Evolutionary conservation across 2,113 vertebrate genomes (phyloP).

Genomic region (Ictidomys tridecemlineatus): DNA sequence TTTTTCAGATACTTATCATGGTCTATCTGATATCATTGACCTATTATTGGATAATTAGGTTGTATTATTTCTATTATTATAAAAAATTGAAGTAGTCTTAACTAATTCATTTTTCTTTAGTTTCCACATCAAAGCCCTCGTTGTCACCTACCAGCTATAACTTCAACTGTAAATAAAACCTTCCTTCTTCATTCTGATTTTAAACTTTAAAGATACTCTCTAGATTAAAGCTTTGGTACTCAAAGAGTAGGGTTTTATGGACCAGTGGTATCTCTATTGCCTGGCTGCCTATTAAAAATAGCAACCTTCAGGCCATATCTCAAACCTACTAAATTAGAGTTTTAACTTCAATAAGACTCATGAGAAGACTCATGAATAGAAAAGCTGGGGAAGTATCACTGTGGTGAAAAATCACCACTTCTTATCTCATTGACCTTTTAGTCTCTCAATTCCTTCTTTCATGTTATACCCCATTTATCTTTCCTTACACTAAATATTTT

Average conservation of each 20-base stretch:
- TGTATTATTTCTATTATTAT: background rate
- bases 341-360: background rate
- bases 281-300: background rate
- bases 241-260: background rate
- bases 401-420: background rate
- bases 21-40: background rate
- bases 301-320: background rate
- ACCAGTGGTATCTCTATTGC: background rate
- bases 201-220: slow-evolving; percentile 4
- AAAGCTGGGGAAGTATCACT: background rate
- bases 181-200: background rate
- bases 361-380: background rate
- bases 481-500: background rate
- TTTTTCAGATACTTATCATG: background rate
- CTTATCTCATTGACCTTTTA: background rate
- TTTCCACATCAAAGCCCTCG: background rate
- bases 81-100: background rate
- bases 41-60: background rate
- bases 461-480: background rate
- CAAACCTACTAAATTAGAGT: background rate
- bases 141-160: background rate
- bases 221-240: background rate
- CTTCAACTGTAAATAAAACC: background rate
- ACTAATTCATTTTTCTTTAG: slow-evolving; percentile 12
- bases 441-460: background rate